Evolutionary conservation across 2,797 vertebrate species (phyloP), one percentile per base, ranked within the genome.

Genomic region (Sebastes steindachneri): DNA sequence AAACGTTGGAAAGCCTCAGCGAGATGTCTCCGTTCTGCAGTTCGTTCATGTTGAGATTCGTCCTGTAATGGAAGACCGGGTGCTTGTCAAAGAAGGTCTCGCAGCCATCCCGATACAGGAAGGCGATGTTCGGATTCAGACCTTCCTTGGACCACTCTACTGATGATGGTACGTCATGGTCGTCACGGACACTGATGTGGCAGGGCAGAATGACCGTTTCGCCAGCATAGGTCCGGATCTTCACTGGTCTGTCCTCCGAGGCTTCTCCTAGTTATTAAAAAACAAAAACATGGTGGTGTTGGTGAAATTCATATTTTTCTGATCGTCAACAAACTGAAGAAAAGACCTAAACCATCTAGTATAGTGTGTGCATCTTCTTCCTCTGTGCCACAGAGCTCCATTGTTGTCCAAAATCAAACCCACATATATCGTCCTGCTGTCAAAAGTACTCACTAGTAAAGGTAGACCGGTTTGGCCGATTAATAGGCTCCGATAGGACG

Each of bases 131-230:
- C 7, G 11, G 7, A 1, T 19, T 1, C 7, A 14, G 7, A 1
- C 37, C 70, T 0, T 23, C 17, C 23, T 72, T 85, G 12, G 58
- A 57, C 88, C 89, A 91, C 19, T 89, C 89, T 2, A 91, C 23
- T 0, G 57, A 57, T 0, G 57, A 57, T 0, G 68, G 77, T 7
- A 33, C 0, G 0, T 73, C 29, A 2, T 35, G 0, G 0, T 58
- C 14, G 4, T 1, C 4, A 0, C 0, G 0, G 1, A 7, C 0
- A 1, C 1, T 0, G 51, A 33, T 57, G 5, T 0, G 1, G 12
- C 89, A 91, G n/a, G 89, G 87, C 48, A 91, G 73, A 8, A 77
- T 1, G 45, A 55, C 79, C 0, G 29, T 9, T 2, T 59, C 25
- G 1, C 70, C 77, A 0, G 2, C 48, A 3, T 3, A 2, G 25